Conservation (phyloP, 2,113 vertebrate species). For the Tachuris rubrigastra region DNA sequence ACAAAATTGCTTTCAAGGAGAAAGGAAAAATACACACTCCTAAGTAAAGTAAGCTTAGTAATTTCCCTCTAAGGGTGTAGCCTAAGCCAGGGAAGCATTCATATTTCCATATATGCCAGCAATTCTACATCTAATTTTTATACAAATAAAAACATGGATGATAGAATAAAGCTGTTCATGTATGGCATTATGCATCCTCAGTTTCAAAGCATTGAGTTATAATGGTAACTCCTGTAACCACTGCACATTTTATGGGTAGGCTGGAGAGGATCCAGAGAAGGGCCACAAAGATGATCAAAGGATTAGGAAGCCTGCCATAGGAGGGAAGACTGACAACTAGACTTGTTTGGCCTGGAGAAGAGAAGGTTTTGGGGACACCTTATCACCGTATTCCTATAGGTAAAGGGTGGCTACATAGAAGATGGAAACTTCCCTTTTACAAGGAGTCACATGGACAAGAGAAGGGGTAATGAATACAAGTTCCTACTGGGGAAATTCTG, state of each 20-base stretch:
- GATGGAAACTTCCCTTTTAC: not conserved
- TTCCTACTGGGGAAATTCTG: not conserved
- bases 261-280: not conserved
- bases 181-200: not conserved
- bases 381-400: not conserved
- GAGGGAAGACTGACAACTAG: not conserved
- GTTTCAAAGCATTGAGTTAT: not conserved
- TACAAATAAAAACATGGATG: not conserved
- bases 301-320: not conserved
- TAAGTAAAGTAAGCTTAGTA: not conserved
- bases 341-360: not conserved
- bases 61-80: not conserved
- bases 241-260: not conserved
- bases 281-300: not conserved
- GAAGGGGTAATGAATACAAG: rapidly evolving
- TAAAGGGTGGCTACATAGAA: not conserved
- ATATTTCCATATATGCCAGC: not conserved
- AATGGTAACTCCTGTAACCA: not conserved
- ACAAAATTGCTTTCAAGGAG: not conserved
- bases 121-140: not conserved
- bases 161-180: not conserved
- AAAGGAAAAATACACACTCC: not conserved
- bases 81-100: not conserved
- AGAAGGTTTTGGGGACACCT: not conserved
- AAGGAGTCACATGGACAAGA: not conserved